Evolutionary conservation across 2,888 invertebrate genomes (phyloP).

Genomic region (Nebria brevicollis): DNA sequence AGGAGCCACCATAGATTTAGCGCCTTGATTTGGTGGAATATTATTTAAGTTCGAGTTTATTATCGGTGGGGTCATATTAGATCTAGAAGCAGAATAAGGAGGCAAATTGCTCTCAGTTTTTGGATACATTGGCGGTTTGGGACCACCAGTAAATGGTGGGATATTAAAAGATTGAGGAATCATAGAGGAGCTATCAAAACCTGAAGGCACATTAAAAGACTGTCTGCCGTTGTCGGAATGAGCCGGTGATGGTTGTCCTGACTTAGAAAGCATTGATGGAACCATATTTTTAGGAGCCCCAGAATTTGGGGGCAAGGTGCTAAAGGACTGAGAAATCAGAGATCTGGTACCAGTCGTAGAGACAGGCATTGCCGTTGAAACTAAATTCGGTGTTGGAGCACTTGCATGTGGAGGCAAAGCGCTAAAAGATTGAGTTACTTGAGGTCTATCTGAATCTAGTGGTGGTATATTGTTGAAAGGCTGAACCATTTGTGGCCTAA

Average conservation of each 20-base stretch:
- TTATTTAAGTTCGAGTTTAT: neutral
- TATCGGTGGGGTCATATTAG: neutral
- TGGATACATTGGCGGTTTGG: neutral
- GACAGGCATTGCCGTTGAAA: neutral
- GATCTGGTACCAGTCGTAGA: neutral
- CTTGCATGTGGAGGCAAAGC: neutral
- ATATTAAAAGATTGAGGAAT: neutral
- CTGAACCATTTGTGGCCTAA: neutral
- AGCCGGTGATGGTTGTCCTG: neutral
- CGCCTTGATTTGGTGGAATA: too few species aligned
- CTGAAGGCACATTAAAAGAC: neutral
- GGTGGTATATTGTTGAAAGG: neutral
- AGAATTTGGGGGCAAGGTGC: neutral
- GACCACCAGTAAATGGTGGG: neutral
- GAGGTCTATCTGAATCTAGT: neutral
- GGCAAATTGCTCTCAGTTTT: neutral
- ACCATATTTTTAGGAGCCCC: neutral
- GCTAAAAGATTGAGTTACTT: neutral
- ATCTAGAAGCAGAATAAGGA: neutral
- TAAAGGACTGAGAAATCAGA: neutral
- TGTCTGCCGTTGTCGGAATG: neutral
- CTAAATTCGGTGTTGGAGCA: neutral
- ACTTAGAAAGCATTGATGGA: neutral
- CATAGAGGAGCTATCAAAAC: too few species aligned
- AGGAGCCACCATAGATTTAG: neutral